Conservation (phyloP, 1,140 invertebrate species). For the Diorhabda sublineata region DNA sequence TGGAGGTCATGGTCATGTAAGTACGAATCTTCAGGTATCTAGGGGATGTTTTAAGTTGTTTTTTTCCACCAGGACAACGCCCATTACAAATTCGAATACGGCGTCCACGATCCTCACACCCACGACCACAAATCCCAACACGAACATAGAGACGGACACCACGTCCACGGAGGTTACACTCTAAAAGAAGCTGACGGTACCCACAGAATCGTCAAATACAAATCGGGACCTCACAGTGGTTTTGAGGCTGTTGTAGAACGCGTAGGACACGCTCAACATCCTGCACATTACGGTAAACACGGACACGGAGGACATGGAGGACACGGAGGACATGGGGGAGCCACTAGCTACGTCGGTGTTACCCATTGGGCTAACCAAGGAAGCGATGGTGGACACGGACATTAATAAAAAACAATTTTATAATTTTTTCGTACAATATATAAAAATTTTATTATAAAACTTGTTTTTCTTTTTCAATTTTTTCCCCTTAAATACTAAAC, state of each 20-base stretch:
- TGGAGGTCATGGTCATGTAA: conserved; percentile 8
- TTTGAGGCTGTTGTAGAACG: conserved; percentile 37
- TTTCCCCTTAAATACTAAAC: too few species aligned
- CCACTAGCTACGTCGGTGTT: conserved; percentile 17
- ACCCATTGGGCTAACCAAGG: conserved; percentile 6
- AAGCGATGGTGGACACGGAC: background rate
- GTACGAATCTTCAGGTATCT: background rate
- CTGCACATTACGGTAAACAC: conserved; percentile 24
- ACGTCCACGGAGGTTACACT: conserved; percentile 48
- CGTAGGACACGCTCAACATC: conserved; percentile 34
- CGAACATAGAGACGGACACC: conserved; percentile 50
- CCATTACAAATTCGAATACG: conserved; percentile 50
- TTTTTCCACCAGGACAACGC: conserved; percentile 16
- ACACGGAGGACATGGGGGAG: conserved; percentile 18
- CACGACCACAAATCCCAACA: conserved; percentile 50
- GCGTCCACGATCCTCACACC: conserved; percentile 49
- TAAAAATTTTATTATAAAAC: too few species aligned
- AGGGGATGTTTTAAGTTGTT: background rate
- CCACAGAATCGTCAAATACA: conserved; percentile 49
- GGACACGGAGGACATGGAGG: conserved; percentile 14
- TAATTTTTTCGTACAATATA: too few species aligned
- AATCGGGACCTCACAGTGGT: conserved; percentile 44
- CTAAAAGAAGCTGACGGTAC: conserved; percentile 49
- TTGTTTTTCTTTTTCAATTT: too few species aligned
- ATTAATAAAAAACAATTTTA: too few species aligned